phyloP scores from a whole-genome alignment of 2,113 vertebrate species.

The Castor canadensis region DNA sequence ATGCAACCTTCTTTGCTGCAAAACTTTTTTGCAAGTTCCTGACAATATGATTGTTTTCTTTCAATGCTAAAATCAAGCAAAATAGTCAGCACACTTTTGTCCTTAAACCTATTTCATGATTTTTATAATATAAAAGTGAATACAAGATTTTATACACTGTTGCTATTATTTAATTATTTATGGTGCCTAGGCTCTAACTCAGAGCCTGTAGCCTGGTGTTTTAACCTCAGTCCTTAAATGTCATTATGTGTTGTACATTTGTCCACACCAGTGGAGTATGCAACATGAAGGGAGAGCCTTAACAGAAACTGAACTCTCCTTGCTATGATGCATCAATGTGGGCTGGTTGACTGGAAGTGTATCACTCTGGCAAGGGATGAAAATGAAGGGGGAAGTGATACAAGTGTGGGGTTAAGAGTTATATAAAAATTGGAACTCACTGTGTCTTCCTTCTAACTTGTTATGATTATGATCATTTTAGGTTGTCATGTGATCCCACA shows the following conservation, averaged over 20 bases:
- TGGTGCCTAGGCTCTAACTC: too few species aligned
- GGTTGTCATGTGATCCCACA: too few species aligned
- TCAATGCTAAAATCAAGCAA: not conserved
- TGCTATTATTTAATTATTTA: too few species aligned
- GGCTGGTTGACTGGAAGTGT: too few species aligned
- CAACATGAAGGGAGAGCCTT: not conserved
- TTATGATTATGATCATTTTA: too few species aligned
- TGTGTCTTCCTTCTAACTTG: too few species aligned
- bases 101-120: not conserved
- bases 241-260: not conserved
- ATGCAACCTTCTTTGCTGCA: not conserved
- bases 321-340: not conserved
- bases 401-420: not conserved
- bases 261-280: not conserved
- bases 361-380: not conserved
- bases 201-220: too few species aligned
- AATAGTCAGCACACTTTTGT: not conserved
- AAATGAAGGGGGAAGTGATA: not conserved
- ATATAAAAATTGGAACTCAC: too few species aligned
- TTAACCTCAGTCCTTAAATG: too few species aligned
- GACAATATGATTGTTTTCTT: not conserved
- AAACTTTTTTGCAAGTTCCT: not conserved
- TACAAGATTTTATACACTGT: not conserved
- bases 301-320: not conserved
- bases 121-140: too few species aligned